phyloP scores from a whole-genome alignment of 2,888 invertebrate species.

The Alcis repandata region DNA sequence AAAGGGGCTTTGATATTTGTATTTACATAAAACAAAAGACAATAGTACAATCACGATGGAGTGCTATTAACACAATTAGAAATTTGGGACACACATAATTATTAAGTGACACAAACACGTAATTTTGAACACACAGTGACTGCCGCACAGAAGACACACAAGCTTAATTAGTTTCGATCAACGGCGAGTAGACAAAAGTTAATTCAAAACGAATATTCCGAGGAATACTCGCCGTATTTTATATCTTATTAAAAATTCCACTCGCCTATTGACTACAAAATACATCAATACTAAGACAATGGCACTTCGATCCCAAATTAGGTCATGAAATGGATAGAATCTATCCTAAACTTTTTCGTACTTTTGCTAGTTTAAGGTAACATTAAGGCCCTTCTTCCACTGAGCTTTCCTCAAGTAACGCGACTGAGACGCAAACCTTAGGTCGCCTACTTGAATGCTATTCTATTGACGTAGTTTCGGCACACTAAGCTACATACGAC shows the following conservation, averaged over 20 bases:
- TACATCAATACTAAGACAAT: constrained; percentile 61
- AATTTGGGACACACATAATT: constrained; percentile 34
- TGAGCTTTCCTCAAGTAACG: no score
- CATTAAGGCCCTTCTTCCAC: no score
- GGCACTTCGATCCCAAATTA: constrained; percentile 72
- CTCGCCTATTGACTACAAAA: constrained; percentile 31
- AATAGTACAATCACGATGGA: constrained; percentile 34
- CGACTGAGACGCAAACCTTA: no score
- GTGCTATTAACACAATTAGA: constrained; percentile 31
- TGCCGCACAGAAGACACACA: constrained; percentile 43
- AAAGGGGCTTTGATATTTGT: constrained; percentile 30
- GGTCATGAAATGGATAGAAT: constrained; percentile 48
- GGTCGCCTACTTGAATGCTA: no score
- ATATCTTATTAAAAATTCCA: neutral
- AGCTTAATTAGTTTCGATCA: constrained; percentile 37
- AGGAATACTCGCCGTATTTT: neutral
- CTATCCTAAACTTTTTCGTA: constrained; percentile 53
- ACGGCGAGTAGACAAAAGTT: constrained; percentile 19
- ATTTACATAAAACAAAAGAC: constrained; percentile 48
- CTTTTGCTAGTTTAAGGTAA: constrained; percentile 51
- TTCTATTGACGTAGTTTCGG: no score
- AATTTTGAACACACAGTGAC: constrained; percentile 42
- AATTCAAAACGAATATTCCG: neutral
- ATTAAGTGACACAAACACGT: constrained; percentile 38
- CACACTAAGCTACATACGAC: no score